phyloP scores from a whole-genome alignment of 2,113 vertebrate genomes.

The Pongo pygmaeus region DNA sequence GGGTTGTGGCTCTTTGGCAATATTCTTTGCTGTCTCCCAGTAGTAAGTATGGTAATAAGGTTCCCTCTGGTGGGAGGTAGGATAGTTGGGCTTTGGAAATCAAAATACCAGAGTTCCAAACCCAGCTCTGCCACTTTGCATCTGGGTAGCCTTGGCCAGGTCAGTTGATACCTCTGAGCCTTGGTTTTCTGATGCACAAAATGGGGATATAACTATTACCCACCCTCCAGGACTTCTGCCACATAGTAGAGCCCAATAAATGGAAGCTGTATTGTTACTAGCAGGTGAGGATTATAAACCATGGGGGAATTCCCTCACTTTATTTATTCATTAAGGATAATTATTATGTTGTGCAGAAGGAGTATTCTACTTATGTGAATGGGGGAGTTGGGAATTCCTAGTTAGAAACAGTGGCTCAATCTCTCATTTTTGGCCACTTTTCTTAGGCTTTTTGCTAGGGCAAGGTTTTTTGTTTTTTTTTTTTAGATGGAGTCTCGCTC shows the following conservation, averaged over 20 bases:
- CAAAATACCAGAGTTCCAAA: not conserved
- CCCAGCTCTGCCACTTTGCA: not conserved
- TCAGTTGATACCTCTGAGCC: not conserved
- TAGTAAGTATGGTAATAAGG: constrained; percentile 36
- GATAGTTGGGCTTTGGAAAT: not conserved
- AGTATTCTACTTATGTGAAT: not conserved
- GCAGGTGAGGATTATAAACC: not conserved
- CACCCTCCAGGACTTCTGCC: not conserved
- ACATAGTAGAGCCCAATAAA: not conserved
- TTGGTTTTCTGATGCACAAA: not conserved
- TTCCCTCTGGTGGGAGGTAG: not conserved
- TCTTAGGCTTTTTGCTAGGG: not conserved
- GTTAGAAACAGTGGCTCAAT: not conserved
- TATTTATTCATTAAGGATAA: constrained; percentile 28
- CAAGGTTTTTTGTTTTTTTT: no score
- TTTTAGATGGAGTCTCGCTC: no score
- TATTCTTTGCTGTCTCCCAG: constrained; percentile 41
- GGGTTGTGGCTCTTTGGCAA: not conserved
- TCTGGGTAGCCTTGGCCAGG: not conserved
- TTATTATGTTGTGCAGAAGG: not conserved
- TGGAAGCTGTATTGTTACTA: not conserved
- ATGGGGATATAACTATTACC: not conserved
- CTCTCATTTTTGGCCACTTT: not conserved
- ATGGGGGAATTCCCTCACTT: not conserved
- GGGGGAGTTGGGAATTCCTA: not conserved